These are phyloP conservation scores for Ceratina japonica DNA, from an alignment of 1,140 invertebrate genomes.

Conservation along the genomic window DNA sequence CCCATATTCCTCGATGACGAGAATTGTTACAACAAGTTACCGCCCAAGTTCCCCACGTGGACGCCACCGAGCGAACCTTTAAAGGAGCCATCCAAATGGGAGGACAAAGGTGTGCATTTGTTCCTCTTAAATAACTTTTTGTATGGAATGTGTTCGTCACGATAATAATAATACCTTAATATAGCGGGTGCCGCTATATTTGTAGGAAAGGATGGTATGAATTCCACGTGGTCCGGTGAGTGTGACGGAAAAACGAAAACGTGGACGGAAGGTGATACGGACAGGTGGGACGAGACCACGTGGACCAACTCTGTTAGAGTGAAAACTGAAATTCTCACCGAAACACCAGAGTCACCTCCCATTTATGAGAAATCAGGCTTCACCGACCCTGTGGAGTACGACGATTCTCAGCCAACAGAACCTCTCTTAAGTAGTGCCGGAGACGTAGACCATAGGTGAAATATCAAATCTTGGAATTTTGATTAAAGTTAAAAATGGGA, in stretches of 20 bases:
- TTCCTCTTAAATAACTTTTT: neutral
- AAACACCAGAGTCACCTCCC: conserved; percentile 85
- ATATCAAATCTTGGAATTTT: conserved; percentile 9
- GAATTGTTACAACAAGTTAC: conserved; percentile 78
- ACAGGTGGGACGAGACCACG: conserved; percentile 72
- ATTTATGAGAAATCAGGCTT: conserved; percentile 82
- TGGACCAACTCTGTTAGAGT: conserved; percentile 67
- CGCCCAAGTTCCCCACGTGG: conserved; percentile 80
- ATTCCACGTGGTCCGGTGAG: conserved; percentile 70
- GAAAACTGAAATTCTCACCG: conserved; percentile 70
- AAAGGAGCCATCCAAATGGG: conserved; percentile 72
- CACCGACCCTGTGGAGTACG: conserved; percentile 81
- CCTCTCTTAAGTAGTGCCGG: conserved; percentile 76
- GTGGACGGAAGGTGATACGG: conserved; percentile 71
- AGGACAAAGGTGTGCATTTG: conserved; percentile 70
- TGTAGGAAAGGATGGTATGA: conserved; percentile 72
- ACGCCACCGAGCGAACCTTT: conserved; percentile 71
- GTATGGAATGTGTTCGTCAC: too few species aligned
- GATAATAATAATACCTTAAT: neutral
- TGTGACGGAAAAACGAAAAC: conserved; percentile 70
- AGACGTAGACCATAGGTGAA: conserved; percentile 82
- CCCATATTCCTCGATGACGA: conserved; percentile 79
- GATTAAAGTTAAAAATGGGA: neutral
- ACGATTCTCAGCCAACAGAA: conserved; percentile 77
- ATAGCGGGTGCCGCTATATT: conserved; percentile 49